These are phyloP conservation scores for Sisor rabdophorus DNA, from an alignment of 2,113 vertebrate genomes.

Conservation along the genomic window DNA sequence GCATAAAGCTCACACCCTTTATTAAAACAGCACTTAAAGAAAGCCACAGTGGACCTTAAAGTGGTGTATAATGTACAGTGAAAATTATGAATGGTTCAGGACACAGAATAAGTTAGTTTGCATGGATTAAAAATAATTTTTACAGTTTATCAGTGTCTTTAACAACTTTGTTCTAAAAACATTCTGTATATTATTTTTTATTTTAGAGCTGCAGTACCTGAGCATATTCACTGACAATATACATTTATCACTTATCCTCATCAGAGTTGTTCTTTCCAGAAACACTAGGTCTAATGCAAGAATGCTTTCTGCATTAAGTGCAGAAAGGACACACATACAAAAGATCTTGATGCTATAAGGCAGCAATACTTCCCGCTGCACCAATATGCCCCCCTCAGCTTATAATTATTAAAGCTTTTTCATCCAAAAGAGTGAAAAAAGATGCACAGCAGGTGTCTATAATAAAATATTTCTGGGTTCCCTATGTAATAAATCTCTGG, in stretches of 20 bases:
- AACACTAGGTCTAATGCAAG: neutral
- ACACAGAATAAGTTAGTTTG: no score
- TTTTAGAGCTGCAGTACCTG: neutral
- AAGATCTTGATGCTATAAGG: neutral
- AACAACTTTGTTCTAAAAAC: neutral
- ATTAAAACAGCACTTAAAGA: neutral
- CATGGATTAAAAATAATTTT: neutral
- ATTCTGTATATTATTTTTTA: neutral
- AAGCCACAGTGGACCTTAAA: no score
- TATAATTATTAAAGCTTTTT: slow-evolving; percentile 22
- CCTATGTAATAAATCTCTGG: neutral
- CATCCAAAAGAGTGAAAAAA: slow-evolving; percentile 7
- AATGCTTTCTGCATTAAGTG: neutral
- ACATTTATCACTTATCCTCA: neutral
- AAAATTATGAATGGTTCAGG: no score
- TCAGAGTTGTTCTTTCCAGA: neutral
- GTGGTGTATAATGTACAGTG: no score
- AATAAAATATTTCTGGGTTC: slow-evolving; percentile 7
- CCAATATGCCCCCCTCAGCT: slow-evolving; percentile 10
- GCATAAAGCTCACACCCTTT: neutral
- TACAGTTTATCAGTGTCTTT: neutral
- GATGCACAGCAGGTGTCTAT: slow-evolving; percentile 7
- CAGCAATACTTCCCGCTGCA: neutral
- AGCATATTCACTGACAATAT: neutral
- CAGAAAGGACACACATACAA: neutral